phyloP scores from a whole-genome alignment of 2,113 vertebrate species.

The Polyodon spathula region DNA sequence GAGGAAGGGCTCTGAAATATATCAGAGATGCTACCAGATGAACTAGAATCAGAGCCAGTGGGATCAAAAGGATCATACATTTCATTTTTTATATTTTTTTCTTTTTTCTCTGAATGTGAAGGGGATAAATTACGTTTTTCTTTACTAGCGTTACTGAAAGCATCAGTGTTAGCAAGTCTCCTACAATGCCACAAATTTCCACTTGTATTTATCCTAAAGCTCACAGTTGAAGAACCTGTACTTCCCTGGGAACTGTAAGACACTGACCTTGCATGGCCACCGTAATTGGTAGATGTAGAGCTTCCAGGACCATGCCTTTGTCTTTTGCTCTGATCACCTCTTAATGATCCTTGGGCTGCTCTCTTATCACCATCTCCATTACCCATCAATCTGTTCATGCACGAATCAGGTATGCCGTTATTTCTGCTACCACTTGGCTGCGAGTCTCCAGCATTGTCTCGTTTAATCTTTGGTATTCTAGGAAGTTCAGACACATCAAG shows the following conservation, averaged over 20 bases:
- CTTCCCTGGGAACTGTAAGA: slow-evolving; percentile 14
- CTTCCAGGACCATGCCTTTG: slow-evolving; percentile 28
- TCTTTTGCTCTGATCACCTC: slow-evolving; percentile 36
- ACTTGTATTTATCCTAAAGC: slow-evolving; percentile 81
- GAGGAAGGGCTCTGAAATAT: not conserved
- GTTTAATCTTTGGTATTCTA: slow-evolving; percentile 87
- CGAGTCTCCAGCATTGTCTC: slow-evolving; percentile 32
- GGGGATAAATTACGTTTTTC: slow-evolving; percentile 40
- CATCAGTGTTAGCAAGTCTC: slow-evolving; percentile 46
- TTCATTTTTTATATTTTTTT: slow-evolving; percentile 61
- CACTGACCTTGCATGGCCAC: slow-evolving; percentile 28
- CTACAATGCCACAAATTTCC: slow-evolving; percentile 68
- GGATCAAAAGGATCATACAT: slow-evolving; percentile 93
- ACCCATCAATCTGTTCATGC: slow-evolving; percentile 71
- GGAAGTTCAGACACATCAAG: slow-evolving; percentile 76
- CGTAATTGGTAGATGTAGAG: slow-evolving; percentile 36
- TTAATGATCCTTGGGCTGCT: slow-evolving; percentile 35
- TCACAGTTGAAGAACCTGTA: slow-evolving; percentile 59
- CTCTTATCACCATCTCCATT: slow-evolving; percentile 53
- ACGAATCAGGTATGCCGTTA: slow-evolving; percentile 53
- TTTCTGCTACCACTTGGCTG: slow-evolving; percentile 26
- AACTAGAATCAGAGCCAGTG: slow-evolving; percentile 79
- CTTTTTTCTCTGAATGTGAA: slow-evolving; percentile 34
- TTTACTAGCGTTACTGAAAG: slow-evolving; percentile 40
- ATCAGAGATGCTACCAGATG: slow-evolving; percentile 40